Evolutionary conservation across 2,113 vertebrate genomes (phyloP), one percentile per base, ranked within the genome.

Genomic region (Drymodes brunneopygia): DNA sequence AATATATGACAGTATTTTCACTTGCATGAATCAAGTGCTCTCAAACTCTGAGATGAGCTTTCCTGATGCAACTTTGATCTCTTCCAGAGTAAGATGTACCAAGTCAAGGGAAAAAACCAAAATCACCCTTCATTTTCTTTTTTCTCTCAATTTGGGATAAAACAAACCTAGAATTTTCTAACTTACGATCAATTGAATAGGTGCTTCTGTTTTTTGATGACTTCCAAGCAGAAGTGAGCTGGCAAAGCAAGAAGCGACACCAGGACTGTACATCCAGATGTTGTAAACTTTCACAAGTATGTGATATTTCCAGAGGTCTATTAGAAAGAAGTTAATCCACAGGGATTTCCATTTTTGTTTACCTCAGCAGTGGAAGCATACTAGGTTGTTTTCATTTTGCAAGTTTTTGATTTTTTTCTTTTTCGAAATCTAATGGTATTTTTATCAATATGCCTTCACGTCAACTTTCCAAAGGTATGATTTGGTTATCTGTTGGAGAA

Each of bases 361-460:
- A 44, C 16, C 6, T 50, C 47, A 61, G n/a, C 13, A 66, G 31
- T 65, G 10, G 15, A 81, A 70, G 45, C 23, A 47, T 29, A 53
- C 3, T 29, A 54, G 2, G 6, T 45, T 56, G 31, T 1, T 40
- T 77, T 84, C 25, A n/a, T 40, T 78, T 62, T 78, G 7, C 7
- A 89, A 48, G 12, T 24, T 44, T 42, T 36, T 38, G 0, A 1
- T 2, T 35, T 8, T 38, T 38, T 72, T n/a, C n/a, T 80, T n/a
- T 3, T 0, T 11, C 2, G 0, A 1, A 78, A 65, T 15, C 19
- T 47, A 40, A n/a, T 21, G 36, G 9, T 16, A 29, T 9, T 81
- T 91, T 73, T 73, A 50, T 51, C 11, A 69, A n/a, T 27, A 81
- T 56, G 14, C 4, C 11, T 22, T 31, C 21, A 69, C 35, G n/a